Conservation (phyloP, 2,113 vertebrate genomes). For the Platichthys stellatus region DNA sequence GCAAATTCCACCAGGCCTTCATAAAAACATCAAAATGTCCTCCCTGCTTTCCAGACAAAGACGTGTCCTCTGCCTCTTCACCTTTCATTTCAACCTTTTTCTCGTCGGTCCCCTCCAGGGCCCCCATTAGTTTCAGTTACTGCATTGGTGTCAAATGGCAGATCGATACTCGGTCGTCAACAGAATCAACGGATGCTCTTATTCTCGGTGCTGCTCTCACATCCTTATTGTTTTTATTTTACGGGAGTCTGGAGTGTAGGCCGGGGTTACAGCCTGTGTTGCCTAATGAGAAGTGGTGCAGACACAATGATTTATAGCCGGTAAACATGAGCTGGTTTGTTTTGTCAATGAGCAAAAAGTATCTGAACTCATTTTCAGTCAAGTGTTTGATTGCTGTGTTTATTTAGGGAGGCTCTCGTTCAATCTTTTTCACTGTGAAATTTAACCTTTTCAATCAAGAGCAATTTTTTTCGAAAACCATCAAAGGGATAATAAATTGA, state of each 20-base stretch:
- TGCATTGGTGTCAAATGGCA: slow-evolving; percentile 50
- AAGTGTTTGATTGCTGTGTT: slow-evolving; percentile 65
- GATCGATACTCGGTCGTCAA: slow-evolving; percentile 56
- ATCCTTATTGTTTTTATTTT: background rate
- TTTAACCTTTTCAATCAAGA: slow-evolving; percentile 31
- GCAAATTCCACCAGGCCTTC: slow-evolving; percentile 79
- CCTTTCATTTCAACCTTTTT: slow-evolving; percentile 43
- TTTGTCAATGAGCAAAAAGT: slow-evolving; percentile 66
- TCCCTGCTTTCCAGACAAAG: slow-evolving; percentile 39
- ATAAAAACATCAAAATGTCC: slow-evolving; percentile 58
- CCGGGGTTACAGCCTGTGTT: slow-evolving; percentile 22
- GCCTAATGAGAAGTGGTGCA: slow-evolving; percentile 23
- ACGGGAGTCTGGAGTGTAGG: slow-evolving; percentile 36
- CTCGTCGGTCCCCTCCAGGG: slow-evolving; percentile 19
- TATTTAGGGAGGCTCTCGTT: slow-evolving; percentile 51
- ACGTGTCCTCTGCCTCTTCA: slow-evolving; percentile 18
- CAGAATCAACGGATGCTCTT: slow-evolving; percentile 19
- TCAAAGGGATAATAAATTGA: slow-evolving; percentile 14
- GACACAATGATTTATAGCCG: slow-evolving; percentile 67
- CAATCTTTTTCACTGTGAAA: slow-evolving; percentile 46
- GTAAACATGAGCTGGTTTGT: slow-evolving; percentile 57
- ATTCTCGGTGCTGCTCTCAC: slow-evolving; percentile 15
- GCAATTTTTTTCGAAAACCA: slow-evolving; percentile 24
- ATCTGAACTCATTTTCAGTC: slow-evolving; percentile 63
- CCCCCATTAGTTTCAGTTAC: slow-evolving; percentile 67